A percentile compares a stretch with the other conserved stretches of the same genome.
phyloP scores from a whole-genome alignment of 2,888 invertebrate genomes.

The Tiphia femorata region DNA sequence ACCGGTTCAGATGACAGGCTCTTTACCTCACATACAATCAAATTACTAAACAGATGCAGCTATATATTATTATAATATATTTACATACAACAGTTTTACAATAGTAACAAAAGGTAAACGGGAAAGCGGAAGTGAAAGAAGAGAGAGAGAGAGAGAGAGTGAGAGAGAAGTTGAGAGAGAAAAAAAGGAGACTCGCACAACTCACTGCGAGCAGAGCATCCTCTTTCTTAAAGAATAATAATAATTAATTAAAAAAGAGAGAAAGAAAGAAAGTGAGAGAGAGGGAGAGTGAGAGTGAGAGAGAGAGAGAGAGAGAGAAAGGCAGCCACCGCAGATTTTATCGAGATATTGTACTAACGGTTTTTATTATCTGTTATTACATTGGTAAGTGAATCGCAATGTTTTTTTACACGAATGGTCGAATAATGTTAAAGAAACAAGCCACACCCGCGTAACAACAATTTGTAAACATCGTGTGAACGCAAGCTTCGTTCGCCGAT shows the following conservation, averaged over 20 bases:
- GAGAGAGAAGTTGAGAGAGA: too few relatives aligned
- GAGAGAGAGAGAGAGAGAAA: too few relatives aligned
- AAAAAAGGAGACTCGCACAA: neutral
- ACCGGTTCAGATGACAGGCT: slow-evolving; percentile 55
- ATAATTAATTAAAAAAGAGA: too few relatives aligned
- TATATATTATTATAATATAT: slow-evolving; percentile 69
- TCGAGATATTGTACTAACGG: slow-evolving; percentile 55
- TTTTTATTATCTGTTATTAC: slow-evolving; percentile 63
- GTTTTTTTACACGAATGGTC: slow-evolving; percentile 41
- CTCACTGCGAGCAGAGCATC: neutral
- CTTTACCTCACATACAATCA: slow-evolving; percentile 69
- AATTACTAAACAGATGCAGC: slow-evolving; percentile 66
- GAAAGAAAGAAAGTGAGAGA: too few relatives aligned
- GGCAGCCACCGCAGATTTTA: slow-evolving; percentile 49
- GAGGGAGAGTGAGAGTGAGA: too few relatives aligned
- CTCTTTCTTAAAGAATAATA: slow-evolving; percentile 1
- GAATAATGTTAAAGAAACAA: too few relatives aligned
- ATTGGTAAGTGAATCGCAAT: slow-evolving; percentile 61
- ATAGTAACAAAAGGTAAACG: too few relatives aligned
- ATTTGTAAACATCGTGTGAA: too few relatives aligned
- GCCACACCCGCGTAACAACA: too few relatives aligned
- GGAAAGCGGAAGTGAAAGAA: slow-evolving; percentile 41
- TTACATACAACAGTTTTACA: slow-evolving; percentile 67
- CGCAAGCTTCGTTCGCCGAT: slow-evolving; percentile 51
- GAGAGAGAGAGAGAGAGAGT: too few relatives aligned